Percentiles rank a stretch among this genome's conserved stretches.
phyloP scores from a whole-genome alignment of 2,888 invertebrate species.

The Glyphotaelius pellucidus region DNA sequence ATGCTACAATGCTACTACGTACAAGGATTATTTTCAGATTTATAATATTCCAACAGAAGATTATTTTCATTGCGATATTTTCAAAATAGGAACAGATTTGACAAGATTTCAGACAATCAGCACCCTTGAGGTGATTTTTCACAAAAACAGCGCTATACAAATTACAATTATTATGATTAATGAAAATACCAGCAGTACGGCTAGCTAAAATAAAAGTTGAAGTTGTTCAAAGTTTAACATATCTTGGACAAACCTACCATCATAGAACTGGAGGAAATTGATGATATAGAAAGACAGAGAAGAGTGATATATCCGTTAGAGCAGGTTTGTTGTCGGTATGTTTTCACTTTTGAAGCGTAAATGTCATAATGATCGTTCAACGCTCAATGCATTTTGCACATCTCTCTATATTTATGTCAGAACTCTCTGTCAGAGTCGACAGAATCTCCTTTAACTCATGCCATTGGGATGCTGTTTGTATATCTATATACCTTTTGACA shows the following conservation, averaged over 20 bases:
- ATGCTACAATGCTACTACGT: too few species aligned
- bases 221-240: not conserved
- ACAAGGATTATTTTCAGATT: too few species aligned
- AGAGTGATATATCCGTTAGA: not conserved
- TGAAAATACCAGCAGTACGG: not conserved
- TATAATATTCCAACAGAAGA: too few species aligned
- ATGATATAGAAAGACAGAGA: not conserved
- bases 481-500: too few species aligned
- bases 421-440: not conserved
- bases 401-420: not conserved
- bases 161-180: too few species aligned
- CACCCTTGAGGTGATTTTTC: too few species aligned
- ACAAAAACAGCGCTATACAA: too few species aligned
- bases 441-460: too few species aligned
- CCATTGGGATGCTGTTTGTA: too few species aligned
- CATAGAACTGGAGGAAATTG: not conserved
- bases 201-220: not conserved
- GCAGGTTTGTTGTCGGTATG: not conserved
- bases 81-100: too few species aligned
- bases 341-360: not conserved
- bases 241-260: not conserved
- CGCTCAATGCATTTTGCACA: not conserved
- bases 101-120: too few species aligned
- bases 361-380: not conserved
- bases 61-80: too few species aligned